phyloP scores from a whole-genome alignment of 1,140 invertebrate genomes.

The Eupristina koningsbergeri region DNA sequence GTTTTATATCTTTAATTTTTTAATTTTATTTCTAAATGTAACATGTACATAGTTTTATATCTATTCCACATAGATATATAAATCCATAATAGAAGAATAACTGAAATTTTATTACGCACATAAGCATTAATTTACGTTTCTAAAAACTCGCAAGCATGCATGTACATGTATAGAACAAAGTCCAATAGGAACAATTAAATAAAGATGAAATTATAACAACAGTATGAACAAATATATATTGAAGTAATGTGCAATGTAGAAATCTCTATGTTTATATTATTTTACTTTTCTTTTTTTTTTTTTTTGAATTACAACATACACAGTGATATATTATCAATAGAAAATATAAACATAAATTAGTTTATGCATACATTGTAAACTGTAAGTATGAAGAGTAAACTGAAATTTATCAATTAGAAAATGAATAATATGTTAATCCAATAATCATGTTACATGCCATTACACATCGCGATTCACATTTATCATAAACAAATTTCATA shows the following conservation, averaged over 20 bases:
- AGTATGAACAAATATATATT: too few species aligned
- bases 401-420: constrained; percentile 59
- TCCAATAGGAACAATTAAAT: neutral
- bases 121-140: neutral
- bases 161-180: constrained; percentile 3
- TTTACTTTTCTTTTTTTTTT: too few species aligned
- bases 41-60: constrained; percentile 6
- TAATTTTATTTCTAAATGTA: constrained; percentile 47
- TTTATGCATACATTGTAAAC: constrained; percentile 44
- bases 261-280: too few species aligned
- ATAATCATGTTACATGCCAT: constrained; percentile 74
- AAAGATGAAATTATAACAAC: neutral
- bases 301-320: too few species aligned
- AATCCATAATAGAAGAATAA: neutral
- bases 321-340: neutral
- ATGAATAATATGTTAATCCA: constrained; percentile 68
- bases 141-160: neutral
- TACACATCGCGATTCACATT: constrained; percentile 68
- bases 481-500: constrained; percentile 59
- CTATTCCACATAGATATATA: constrained; percentile 3
- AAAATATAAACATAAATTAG: neutral
- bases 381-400: constrained; percentile 56
- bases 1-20: constrained; percentile 17
- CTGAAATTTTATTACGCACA: neutral
- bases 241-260: too few species aligned